These are phyloP conservation scores for Strigamia transsilvanica DNA, from an alignment of 2,888 invertebrate genomes.

Conservation along the genomic window DNA sequence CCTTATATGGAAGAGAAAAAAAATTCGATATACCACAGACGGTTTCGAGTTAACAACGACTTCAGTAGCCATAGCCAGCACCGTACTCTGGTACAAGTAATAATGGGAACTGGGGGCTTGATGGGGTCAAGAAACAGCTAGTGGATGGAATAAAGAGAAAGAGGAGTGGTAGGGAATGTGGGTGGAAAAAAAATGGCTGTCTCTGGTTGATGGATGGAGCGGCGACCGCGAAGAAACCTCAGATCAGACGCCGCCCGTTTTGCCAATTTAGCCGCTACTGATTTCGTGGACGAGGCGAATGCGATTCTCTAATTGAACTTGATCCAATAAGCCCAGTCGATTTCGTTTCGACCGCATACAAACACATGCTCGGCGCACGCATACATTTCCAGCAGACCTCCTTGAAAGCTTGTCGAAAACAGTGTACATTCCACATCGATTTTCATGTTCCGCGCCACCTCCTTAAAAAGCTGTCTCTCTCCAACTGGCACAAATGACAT, in stretches of 20 bases:
- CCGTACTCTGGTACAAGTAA: neutral
- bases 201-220: neutral
- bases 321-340: slow-evolving; percentile 16
- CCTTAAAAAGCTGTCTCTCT: neutral
- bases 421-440: neutral
- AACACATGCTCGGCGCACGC: neutral
- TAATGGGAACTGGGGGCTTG: slow-evolving; percentile 15
- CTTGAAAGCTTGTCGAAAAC: neutral
- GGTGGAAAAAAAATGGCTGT: neutral
- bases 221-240: slow-evolving; percentile 8
- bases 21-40: slow-evolving; percentile 21
- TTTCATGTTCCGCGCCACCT: neutral
- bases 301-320: slow-evolving; percentile 21
- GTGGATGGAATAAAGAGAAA: neutral
- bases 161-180: neutral
- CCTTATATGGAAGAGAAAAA: neutral
- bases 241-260: neutral
- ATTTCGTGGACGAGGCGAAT: neutral
- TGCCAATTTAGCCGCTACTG: neutral
- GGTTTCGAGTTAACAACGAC: slow-evolving; percentile 26
- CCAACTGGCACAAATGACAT: neutral
- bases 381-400: neutral
- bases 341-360: slow-evolving; percentile 16
- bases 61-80: slow-evolving; percentile 11
- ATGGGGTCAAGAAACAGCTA: slow-evolving; percentile 14